Percentiles rank a stretch among this genome's conserved stretches.
These are phyloP conservation scores for Podotricha telesiphe DNA, from an alignment of 2,888 invertebrate genomes.

Conservation along the genomic window DNA sequence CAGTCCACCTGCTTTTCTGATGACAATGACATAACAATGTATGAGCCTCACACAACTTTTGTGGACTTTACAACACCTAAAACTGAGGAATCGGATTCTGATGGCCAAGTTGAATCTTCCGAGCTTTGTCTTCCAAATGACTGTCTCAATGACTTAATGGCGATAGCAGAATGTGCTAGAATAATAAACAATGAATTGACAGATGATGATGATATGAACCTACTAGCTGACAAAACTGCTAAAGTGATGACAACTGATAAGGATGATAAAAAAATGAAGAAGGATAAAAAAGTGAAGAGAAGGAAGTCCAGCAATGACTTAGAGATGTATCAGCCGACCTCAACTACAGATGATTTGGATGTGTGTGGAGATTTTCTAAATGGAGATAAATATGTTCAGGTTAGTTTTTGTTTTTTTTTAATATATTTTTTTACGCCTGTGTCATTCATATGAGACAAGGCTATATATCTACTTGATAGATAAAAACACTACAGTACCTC, in stretches of 20 bases:
- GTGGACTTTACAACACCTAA: conserved; percentile 67
- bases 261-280: conserved; percentile 54
- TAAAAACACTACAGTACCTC: too few relatives aligned
- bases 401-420: conserved; percentile 42
- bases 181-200: conserved; percentile 61
- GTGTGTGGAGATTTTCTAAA: conserved; percentile 65
- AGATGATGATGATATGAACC: conserved; percentile 72
- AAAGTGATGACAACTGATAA: conserved; percentile 75
- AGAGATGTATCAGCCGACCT: conserved; percentile 78
- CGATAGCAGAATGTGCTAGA: conserved; percentile 68
- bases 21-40: conserved; percentile 78
- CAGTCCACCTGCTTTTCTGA: conserved; percentile 61
- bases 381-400: conserved; percentile 77
- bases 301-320: conserved; percentile 74
- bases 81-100: conserved; percentile 75
- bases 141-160: conserved; percentile 76
- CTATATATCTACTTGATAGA: too few relatives aligned
- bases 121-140: conserved; percentile 76
- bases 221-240: conserved; percentile 73
- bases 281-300: conserved; percentile 65
- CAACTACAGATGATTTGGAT: conserved; percentile 76
- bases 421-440: too few relatives aligned
- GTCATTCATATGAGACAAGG: too few relatives aligned
- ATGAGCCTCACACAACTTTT: conserved; percentile 76
- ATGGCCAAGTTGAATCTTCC: conserved; percentile 70